Percentiles rank a stretch among this genome's conserved stretches.
phyloP scores from a whole-genome alignment of 2,113 vertebrate species.

The Actinemys pallida region DNA sequence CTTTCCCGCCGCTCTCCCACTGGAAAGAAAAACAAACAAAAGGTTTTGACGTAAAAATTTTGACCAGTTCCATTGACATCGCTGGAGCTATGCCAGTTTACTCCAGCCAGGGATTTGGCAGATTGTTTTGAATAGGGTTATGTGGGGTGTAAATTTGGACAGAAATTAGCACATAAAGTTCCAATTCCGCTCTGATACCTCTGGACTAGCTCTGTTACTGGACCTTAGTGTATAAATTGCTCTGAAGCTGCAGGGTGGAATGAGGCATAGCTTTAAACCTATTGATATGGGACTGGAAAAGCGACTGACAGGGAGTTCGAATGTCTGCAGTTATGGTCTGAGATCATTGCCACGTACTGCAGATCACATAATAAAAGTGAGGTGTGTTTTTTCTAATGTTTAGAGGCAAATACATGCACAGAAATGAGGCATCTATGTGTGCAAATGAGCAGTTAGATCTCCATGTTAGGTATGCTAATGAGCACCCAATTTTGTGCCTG shows the following conservation, averaged over 20 bases:
- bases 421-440: not conserved
- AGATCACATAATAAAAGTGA: not conserved
- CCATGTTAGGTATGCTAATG: not conserved
- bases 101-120: not conserved
- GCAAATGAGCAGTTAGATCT: not conserved
- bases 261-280: not conserved
- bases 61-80: not conserved
- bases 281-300: not conserved
- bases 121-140: not conserved
- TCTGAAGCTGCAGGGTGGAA: not conserved
- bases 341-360: not conserved
- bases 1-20: accelerated
- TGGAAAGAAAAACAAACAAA: not conserved
- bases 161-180: not conserved
- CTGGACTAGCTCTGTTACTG: not conserved
- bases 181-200: not conserved
- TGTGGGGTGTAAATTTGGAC: not conserved
- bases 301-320: not conserved
- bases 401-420: not conserved
- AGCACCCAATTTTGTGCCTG: not conserved
- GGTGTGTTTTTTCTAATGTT: not conserved
- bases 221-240: not conserved
- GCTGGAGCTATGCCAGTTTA: not conserved
- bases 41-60: not conserved
- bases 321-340: not conserved